A percentile compares a stretch with the other conserved stretches of the same genome.
Conservation (phyloP, 2,888 invertebrate genomes). For the Cosmopolites sordidus region DNA sequence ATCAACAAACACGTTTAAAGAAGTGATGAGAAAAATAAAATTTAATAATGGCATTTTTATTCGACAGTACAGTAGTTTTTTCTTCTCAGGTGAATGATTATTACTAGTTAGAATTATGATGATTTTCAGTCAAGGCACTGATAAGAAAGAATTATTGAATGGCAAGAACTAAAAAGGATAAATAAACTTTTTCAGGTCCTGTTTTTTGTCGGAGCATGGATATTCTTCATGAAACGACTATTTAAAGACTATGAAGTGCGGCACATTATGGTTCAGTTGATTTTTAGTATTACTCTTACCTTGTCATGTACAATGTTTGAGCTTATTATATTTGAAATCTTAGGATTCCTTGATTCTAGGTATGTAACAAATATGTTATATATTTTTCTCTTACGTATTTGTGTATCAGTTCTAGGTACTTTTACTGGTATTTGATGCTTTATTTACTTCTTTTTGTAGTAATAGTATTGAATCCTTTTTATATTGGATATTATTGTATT, state of each 20-base stretch:
- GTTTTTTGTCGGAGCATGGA: slow-evolving; percentile 96
- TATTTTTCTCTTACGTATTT: not conserved
- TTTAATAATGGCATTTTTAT: slow-evolving; percentile 71
- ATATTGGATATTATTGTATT: slow-evolving; percentile 91
- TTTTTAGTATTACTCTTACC: slow-evolving; percentile 94
- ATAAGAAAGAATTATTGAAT: no score
- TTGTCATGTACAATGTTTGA: slow-evolving; percentile 99
- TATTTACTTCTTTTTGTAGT: slow-evolving; percentile 90
- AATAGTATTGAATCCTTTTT: slow-evolving; percentile 93
- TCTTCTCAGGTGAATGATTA: slow-evolving; percentile 53
- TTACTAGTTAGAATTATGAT: no score
- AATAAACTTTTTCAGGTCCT: slow-evolving; percentile 67
- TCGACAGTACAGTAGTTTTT: slow-evolving; percentile 78
- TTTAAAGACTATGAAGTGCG: slow-evolving; percentile 98
- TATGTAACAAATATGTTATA: slow-evolving; percentile 45
- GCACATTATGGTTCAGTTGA: slow-evolving; percentile 87
- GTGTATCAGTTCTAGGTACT: slow-evolving; percentile 74
- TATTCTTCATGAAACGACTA: slow-evolving; percentile 95
- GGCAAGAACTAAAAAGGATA: no score
- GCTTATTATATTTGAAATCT: slow-evolving; percentile 97
- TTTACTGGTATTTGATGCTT: slow-evolving; percentile 93
- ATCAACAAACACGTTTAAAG: not conserved
- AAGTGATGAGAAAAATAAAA: slow-evolving; percentile 9
- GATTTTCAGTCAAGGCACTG: no score
- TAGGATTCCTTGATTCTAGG: slow-evolving; percentile 88